Percentiles rank a stretch among this genome's conserved stretches.
These are phyloP conservation scores for Rhipidura dahli DNA, from an alignment of 2,113 vertebrate genomes.

Conservation along the genomic window DNA sequence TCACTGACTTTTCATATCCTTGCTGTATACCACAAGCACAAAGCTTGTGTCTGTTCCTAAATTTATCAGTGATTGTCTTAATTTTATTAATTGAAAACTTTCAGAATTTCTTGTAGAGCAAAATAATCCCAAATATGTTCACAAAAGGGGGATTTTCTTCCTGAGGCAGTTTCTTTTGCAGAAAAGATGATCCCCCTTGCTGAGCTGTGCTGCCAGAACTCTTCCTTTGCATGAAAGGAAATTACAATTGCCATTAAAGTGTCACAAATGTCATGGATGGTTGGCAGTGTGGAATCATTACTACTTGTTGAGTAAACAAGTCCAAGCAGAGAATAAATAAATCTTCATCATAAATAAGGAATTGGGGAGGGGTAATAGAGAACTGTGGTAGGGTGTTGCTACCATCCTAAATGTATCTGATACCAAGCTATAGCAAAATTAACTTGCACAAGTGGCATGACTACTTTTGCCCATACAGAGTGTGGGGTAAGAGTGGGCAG, in stretches of 20 bases:
- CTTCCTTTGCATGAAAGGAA: not conserved
- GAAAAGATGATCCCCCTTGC: not conserved
- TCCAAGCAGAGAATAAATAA: slow-evolving; percentile 12
- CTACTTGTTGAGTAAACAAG: not conserved
- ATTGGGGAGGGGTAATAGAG: not conserved
- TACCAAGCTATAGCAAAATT: not conserved
- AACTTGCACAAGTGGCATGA: not conserved
- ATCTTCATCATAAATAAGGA: not conserved
- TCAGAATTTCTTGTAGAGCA: not conserved
- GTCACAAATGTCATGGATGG: not conserved
- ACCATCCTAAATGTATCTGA: not conserved
- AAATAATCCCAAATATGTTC: not conserved
- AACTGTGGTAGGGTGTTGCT: not conserved
- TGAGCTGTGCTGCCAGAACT: not conserved
- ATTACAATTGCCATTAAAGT: not conserved
- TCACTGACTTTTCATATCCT: not conserved
- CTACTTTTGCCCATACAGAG: not conserved
- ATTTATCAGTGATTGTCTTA: not conserved
- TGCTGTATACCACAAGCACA: not conserved
- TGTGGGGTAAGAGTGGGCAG: not conserved
- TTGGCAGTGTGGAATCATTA: not conserved
- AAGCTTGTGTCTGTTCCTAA: not conserved
- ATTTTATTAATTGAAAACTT: not conserved
- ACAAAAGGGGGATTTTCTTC: not conserved
- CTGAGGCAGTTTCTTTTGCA: not conserved